Evolutionary conservation across 2,113 vertebrate genomes (phyloP), one percentile per base, ranked within the genome.

Genomic region (Pleuronectes platessa): DNA sequence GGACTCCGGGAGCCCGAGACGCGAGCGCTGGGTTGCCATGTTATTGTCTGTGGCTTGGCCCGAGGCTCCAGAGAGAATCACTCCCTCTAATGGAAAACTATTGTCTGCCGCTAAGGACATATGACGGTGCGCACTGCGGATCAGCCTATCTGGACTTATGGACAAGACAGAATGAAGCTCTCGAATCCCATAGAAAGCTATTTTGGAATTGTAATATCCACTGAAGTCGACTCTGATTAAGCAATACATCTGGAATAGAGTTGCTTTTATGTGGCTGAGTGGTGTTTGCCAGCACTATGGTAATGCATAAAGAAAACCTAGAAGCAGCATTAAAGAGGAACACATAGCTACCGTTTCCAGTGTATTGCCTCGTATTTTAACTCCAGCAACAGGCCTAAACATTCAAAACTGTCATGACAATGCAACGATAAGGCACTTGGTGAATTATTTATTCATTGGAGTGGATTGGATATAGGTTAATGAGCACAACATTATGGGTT

Each of bases 41-140:
- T 89, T 90, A 89, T 91, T 92, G 88, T 92, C 86, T 87, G 84
- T 81, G 71, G 86, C 85, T 88, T 62, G 64, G 85, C 81, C 82
- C n/a, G 60, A 13, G 69, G 86, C 81, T 85, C 83, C 61, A n/a
- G 73, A 65, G 88, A 90, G 87, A 89, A 91, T 92, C 88, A 89
- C 86, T 87, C 83, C 86, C 69, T 88, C 89, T 93, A 92, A 92
- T 93, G 90, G 91, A 91, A 91, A 92, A 93, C 86, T 73, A 89
- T 92, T 92, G 90, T 90, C 86, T 87, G 86, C 84, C 81, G 59
- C 84, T 35, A 82, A 85, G 88, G 83, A 89, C 86, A 86, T 78
- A 67, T 74, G 75, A 55, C 73, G 55, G 82, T 67, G 90, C 49
- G 47, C 86, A 83, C 86, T 85, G 82, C 68, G 75, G 78, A 88